Conservation (phyloP, 2,797 vertebrate species). For the Urosaurus nigricauda region DNA sequence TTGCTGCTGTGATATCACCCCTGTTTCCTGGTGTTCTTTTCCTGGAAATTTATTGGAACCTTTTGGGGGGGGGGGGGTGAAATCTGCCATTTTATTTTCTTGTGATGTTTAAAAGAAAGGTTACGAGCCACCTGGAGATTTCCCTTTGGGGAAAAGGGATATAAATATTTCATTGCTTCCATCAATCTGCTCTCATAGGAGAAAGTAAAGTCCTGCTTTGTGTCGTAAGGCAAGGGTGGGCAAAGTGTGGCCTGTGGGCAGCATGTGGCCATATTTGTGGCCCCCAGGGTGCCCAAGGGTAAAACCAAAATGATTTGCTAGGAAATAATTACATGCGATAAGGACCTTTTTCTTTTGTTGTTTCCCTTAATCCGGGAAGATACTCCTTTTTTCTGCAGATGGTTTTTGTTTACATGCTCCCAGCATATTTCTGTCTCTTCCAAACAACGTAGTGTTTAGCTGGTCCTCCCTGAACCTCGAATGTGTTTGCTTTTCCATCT, state of each 20-base stretch:
- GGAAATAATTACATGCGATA: not conserved
- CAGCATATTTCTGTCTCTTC: not conserved
- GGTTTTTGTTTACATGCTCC: not conserved
- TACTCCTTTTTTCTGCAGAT: not conserved
- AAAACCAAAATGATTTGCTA: too few species aligned
- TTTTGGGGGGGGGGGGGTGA: too few species aligned
- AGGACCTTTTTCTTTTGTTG: not conserved
- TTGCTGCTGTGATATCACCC: not conserved
- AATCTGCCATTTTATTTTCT: not conserved
- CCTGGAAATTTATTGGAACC: not conserved
- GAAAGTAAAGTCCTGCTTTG: not conserved
- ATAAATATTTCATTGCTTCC: not conserved
- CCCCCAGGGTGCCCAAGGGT: too few species aligned
- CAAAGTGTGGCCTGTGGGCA: too few species aligned
- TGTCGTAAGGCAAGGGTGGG: too few species aligned
- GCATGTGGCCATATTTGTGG: too few species aligned
- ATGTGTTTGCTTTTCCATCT: conserved; percentile 33
- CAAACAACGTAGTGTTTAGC: not conserved
- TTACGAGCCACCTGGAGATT: not conserved
- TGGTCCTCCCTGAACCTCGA: not conserved
- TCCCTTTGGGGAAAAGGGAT: not conserved
- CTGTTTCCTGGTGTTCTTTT: not conserved
- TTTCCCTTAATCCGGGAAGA: not conserved
- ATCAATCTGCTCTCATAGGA: not conserved
- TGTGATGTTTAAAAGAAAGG: not conserved